phyloP scores from a whole-genome alignment of 2,113 vertebrate species.

The Oncorhynchus gorbuscha region DNA sequence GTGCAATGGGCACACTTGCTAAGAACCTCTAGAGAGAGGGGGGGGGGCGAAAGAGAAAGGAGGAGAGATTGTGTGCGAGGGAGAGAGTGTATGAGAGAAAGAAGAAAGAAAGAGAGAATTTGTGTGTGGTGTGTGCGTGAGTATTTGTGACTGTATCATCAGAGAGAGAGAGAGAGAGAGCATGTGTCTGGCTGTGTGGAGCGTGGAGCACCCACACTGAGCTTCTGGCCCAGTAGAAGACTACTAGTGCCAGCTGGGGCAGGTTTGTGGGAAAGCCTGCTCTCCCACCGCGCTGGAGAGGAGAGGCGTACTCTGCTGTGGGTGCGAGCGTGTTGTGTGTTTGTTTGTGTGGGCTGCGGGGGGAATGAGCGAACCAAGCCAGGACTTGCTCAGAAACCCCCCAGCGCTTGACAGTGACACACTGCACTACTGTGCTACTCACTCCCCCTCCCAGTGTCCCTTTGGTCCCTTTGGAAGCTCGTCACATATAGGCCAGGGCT shows the following conservation, averaged over 20 bases:
- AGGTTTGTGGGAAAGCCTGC: constrained; percentile 29
- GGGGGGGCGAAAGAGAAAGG: constrained; percentile 1
- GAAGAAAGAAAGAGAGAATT: neutral
- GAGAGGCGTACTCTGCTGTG: constrained; percentile 3
- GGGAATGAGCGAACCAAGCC: constrained; percentile 18
- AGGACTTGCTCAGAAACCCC: constrained; percentile 13
- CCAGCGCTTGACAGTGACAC: constrained; percentile 57
- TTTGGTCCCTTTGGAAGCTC: constrained; percentile 53
- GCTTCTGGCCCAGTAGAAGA: constrained; percentile 54
- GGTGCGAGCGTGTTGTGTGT: constrained; percentile 6
- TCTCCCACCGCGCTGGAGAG: neutral
- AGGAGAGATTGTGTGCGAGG: neutral
- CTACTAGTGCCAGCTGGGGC: constrained; percentile 46
- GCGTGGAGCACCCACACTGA: constrained; percentile 10
- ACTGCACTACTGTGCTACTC: constrained; percentile 45
- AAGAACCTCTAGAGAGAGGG: constrained; percentile 28
- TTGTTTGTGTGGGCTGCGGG: neutral
- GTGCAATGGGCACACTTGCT: constrained; percentile 56
- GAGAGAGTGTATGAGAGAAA: neutral
- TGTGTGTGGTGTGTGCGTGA: neutral
- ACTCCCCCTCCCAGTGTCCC: constrained; percentile 19
- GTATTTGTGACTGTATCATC: neutral
- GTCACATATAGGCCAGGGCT: constrained; percentile 40
- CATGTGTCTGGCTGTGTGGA: constrained; percentile 10
- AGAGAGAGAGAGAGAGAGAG: constrained; percentile 15